A percentile compares a stretch with the other conserved stretches of the same genome.
Conservation (phyloP, 1,140 invertebrate genomes). For the Aradophagus sp. region DNA sequence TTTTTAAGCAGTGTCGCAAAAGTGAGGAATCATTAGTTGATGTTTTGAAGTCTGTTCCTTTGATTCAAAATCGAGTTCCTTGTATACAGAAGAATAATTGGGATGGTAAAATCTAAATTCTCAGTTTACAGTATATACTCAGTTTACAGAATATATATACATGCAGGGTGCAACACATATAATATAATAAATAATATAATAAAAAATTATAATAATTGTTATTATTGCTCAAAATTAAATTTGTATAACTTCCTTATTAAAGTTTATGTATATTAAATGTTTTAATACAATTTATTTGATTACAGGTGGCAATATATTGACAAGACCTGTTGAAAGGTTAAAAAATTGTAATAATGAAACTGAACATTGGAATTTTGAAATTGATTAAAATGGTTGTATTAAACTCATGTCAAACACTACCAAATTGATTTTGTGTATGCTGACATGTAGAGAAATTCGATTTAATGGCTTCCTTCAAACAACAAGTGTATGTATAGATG, state of each 20-base stretch:
- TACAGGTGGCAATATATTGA: slow-evolving; percentile 66
- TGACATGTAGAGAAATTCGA: slow-evolving; percentile 32
- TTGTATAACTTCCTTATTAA: too few species aligned
- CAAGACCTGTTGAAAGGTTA: slow-evolving; percentile 65
- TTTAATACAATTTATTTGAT: slow-evolving; percentile 12
- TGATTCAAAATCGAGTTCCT: slow-evolving; percentile 74
- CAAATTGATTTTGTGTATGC: slow-evolving; percentile 17
- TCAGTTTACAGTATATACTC: too few species aligned
- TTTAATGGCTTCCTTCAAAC: slow-evolving; percentile 36
- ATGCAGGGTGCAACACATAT: too few species aligned
- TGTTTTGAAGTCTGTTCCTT: slow-evolving; percentile 75
- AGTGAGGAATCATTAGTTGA: slow-evolving; percentile 69
- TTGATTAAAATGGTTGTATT: slow-evolving; percentile 9
- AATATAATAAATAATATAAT: not conserved
- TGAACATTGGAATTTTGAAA: slow-evolving; percentile 74
- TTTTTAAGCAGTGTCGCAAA: slow-evolving; percentile 81
- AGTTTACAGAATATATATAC: too few species aligned
- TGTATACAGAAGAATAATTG: slow-evolving; percentile 67
- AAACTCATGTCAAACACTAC: slow-evolving; percentile 6
- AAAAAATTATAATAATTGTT: slow-evolving; percentile 2
- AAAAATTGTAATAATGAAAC: slow-evolving; percentile 67
- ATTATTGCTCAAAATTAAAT: too few species aligned
- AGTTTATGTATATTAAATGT: slow-evolving; percentile 11
- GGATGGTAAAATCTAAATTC: slow-evolving; percentile 68
- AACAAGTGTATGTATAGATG: slow-evolving; percentile 40